These are phyloP conservation scores for Anguilla rostrata DNA, from an alignment of 2,113 vertebrate species.

Conservation along the genomic window DNA sequence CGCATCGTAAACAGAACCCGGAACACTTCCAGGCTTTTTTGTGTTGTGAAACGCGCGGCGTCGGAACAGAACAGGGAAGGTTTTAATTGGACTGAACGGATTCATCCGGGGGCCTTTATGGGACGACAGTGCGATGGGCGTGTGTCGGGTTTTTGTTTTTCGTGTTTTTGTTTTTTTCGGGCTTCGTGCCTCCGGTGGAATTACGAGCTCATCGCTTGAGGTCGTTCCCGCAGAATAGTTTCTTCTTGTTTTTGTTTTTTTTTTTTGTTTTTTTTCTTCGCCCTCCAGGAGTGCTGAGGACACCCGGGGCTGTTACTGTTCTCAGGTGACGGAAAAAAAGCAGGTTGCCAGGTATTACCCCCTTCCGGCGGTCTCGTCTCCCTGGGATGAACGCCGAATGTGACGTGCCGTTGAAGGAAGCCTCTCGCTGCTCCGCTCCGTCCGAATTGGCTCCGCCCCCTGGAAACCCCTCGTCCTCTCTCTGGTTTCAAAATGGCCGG, in stretches of 20 bases:
- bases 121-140: background rate
- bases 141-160: background rate
- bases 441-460: background rate
- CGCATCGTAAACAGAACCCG: background rate
- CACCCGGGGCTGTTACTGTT: conserved; percentile 6
- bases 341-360: background rate
- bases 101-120: background rate
- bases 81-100: background rate
- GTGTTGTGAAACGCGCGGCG: background rate
- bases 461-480: background rate
- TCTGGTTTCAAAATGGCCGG: background rate
- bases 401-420: conserved; percentile 12
- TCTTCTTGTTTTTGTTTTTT: background rate
- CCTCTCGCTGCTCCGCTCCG: background rate
- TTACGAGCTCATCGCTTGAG: background rate
- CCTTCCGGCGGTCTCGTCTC: conserved; percentile 48
- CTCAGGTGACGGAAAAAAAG: background rate
- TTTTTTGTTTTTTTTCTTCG: background rate
- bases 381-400: conserved; percentile 29
- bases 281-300: background rate
- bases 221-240: background rate
- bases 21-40: background rate
- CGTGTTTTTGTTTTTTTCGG: background rate
- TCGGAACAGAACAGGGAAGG: background rate
- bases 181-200: background rate